phyloP scores from a whole-genome alignment of 2,888 invertebrate species.

The Eremobia ochroleuca region DNA sequence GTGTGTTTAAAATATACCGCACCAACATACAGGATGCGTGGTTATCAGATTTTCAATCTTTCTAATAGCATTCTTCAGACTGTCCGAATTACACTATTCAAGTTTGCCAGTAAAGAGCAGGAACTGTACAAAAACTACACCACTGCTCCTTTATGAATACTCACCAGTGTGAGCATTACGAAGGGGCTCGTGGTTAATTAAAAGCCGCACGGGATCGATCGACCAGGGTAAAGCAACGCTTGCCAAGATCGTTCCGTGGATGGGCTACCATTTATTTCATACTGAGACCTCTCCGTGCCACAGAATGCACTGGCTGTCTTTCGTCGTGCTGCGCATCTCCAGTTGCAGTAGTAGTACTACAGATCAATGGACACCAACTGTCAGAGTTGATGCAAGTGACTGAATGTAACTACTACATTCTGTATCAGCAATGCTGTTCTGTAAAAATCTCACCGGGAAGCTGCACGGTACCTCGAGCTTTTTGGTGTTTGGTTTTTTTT shows the following conservation, averaged over 20 bases:
- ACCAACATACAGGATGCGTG: neutral
- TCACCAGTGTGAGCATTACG: neutral
- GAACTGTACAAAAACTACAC: neutral
- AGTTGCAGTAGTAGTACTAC: neutral
- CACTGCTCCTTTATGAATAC: neutral
- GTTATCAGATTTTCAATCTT: neutral
- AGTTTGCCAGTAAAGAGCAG: neutral
- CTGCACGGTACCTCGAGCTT: neutral
- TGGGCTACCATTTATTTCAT: neutral
- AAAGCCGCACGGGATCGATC: neutral
- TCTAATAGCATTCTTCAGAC: neutral
- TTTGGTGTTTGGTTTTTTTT: no score
- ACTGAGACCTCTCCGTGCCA: neutral
- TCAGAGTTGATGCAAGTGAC: neutral
- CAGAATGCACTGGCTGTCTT: neutral
- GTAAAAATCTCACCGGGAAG: neutral
- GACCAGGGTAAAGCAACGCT: neutral
- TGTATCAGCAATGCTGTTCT: neutral
- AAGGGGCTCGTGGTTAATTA: neutral
- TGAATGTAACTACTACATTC: neutral
- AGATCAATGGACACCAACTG: neutral
- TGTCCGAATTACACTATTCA: neutral
- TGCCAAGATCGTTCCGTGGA: neutral
- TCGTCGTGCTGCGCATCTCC: neutral
- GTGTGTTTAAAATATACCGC: no score